phyloP scores from a whole-genome alignment of 2,797 vertebrate genomes.

The Vireo griseus region DNA sequence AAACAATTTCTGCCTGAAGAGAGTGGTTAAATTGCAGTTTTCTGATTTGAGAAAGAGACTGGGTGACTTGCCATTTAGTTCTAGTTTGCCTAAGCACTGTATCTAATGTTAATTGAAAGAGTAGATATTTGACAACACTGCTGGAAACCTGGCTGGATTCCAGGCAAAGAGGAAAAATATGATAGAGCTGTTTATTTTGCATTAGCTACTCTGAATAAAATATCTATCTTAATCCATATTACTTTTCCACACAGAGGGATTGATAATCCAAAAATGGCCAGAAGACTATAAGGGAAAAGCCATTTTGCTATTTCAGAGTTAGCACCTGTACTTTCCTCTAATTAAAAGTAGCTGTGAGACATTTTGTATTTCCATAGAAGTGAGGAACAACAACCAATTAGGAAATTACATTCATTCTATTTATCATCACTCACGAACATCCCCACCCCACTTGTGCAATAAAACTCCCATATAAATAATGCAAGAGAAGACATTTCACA shows the following conservation, averaged over 20 bases:
- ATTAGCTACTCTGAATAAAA: neutral
- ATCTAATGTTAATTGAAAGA: conserved; percentile 1
- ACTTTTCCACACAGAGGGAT: neutral
- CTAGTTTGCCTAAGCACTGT: neutral
- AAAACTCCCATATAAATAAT: neutral
- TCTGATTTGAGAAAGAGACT: neutral
- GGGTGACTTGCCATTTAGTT: neutral
- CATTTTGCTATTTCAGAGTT: neutral
- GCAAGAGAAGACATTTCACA: neutral
- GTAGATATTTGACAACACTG: neutral
- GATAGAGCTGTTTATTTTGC: neutral
- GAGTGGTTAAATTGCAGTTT: neutral
- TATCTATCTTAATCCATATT: neutral
- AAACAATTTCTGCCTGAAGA: neutral
- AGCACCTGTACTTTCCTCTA: neutral
- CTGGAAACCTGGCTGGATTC: neutral
- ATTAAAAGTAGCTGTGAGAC: neutral
- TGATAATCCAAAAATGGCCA: neutral
- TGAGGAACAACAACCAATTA: neutral
- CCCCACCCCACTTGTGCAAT: neutral
- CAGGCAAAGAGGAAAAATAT: neutral
- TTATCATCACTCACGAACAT: neutral
- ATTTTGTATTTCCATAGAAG: neutral
- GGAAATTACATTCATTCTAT: neutral
- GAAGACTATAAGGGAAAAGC: neutral